Conservation (phyloP, 2,113 vertebrate genomes). For the Abramis brama region DNA sequence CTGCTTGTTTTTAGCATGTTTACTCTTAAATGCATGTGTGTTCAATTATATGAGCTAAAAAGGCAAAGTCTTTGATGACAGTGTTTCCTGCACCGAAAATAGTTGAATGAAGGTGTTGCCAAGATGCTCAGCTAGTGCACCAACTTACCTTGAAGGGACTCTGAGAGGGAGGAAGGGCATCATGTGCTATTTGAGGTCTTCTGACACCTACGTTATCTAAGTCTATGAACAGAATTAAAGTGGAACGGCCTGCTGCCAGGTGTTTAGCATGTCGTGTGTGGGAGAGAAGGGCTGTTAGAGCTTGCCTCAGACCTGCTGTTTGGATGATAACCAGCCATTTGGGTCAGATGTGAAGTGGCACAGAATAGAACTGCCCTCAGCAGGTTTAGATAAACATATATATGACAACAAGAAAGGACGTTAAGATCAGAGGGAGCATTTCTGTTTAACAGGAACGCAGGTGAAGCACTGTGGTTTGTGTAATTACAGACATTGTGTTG, state of each 20-base stretch:
- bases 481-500: constrained; percentile 14
- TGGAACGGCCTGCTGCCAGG: background rate
- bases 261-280: background rate
- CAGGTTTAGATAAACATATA: constrained; percentile 17
- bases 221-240: background rate
- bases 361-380: background rate
- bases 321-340: constrained; percentile 20
- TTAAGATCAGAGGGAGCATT: background rate
- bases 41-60: background rate
- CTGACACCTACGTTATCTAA: background rate
- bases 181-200: background rate
- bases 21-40: background rate
- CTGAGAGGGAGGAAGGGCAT: background rate
- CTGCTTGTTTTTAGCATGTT: background rate
- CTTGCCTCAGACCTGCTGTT: constrained; percentile 29
- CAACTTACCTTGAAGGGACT: background rate
- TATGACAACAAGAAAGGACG: background rate
- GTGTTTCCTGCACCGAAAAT: background rate
- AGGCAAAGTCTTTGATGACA: background rate
- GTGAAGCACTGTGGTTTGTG: constrained; percentile 11
- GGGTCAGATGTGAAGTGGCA: background rate
- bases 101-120: background rate
- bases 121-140: background rate
- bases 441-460: background rate
- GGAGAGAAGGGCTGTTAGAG: constrained; percentile 10